Base-by-base conservation (phyloP, 1,140 invertebrate genomes). In the Polypedilum pembai region DNA sequence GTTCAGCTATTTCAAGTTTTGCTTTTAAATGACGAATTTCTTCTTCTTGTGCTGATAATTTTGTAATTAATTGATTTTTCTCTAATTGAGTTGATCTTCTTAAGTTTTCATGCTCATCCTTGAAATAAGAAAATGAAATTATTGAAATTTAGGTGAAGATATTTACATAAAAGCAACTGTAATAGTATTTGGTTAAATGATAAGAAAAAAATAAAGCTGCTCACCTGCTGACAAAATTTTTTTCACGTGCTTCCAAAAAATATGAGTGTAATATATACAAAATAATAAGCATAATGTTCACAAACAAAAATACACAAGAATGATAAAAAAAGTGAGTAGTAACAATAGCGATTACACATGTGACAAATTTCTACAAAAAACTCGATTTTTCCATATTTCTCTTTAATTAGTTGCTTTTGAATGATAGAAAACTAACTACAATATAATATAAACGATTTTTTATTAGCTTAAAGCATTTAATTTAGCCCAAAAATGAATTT, bases 1-100 rank as follows among this genome's bases (percentile, higher is more conserved):
- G 85, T 73, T 90, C 88, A 12, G 90, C 80, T 8, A 88, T 85
- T 74, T 84, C 84, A n/a, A 90, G 81, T 76, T 89, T 85, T 75
- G 88, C 86, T 75, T 84, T 83, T 33, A 91, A 78, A 75, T 89
- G 86, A 17, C 86, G 83, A 17, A 87, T 86, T 74, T 87, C 84
- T 76, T 88, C 87, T 75, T 88, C 84, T 2, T 84, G 84, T 74
- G 85, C 83, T 2, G 86, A 86, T 45, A 88, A 76, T 66, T 87
- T 84, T 56, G 83, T 85, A 4, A 84, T 85, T 12, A 88, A 77
- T 41, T 85, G 81, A 73, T 82, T 83, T 75, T 83, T 85, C 75
- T 87, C 87, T 12, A 85, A 81, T 75, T 88, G 86, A 0, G 85
- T 83, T 0, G 85, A 82, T 76, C 88, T 87, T 1, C 86, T 81